Percentiles rank a stretch among this genome's conserved stretches.
These are phyloP conservation scores for Bostrychus sinensis DNA, from an alignment of 2,113 vertebrate species.

Conservation along the genomic window DNA sequence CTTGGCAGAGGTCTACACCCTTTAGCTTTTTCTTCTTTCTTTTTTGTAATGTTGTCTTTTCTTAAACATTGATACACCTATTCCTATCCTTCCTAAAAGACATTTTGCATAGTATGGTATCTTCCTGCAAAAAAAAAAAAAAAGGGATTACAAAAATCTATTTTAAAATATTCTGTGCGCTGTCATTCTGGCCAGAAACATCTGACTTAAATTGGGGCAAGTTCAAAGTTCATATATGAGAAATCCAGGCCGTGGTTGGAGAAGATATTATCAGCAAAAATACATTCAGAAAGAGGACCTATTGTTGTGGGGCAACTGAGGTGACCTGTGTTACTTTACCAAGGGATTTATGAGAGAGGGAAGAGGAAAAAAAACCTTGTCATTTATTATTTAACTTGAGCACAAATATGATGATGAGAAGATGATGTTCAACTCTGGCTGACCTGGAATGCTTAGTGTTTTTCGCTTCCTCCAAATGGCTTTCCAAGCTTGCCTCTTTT, in stretches of 20 bases:
- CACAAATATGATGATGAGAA: constrained; percentile 85
- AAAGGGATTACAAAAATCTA: constrained; percentile 62
- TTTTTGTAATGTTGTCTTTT: too few relatives aligned
- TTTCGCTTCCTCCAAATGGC: constrained; percentile 75
- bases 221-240: constrained; percentile 53
- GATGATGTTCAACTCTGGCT: constrained; percentile 85
- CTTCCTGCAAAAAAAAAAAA: constrained; percentile 50
- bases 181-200: constrained; percentile 49
- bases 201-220: constrained; percentile 59
- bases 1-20: too few relatives aligned
- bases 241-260: constrained; percentile 44
- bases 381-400: constrained; percentile 84
- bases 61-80: background rate
- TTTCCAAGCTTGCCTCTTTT: constrained; percentile 71
- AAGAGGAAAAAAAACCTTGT: constrained; percentile 42
- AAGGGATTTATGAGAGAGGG: constrained; percentile 52
- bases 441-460: constrained; percentile 77
- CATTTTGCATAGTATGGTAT: constrained; percentile 32
- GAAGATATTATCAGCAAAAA: constrained; percentile 49
- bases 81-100: constrained; percentile 11
- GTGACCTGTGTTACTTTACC: constrained; percentile 78
- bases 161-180: constrained; percentile 57
- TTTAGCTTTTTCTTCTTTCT: too few relatives aligned
- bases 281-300: constrained; percentile 48
- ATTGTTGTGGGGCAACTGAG: constrained; percentile 76